Conservation (phyloP, 2,888 invertebrate species). For the Plagodis dolabraria region DNA sequence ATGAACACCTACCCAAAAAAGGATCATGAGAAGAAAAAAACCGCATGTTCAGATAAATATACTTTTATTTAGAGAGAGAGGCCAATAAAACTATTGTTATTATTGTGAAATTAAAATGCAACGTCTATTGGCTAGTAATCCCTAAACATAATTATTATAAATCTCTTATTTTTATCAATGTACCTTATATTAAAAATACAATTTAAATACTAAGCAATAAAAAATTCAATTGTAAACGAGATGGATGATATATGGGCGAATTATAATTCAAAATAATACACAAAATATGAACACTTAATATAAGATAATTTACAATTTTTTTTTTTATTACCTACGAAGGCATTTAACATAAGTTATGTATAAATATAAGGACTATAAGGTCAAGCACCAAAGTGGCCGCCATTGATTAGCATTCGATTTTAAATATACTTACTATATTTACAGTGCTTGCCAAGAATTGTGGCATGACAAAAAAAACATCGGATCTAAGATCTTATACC, state of each 20-base stretch:
- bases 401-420: conserved; percentile 53
- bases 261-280: conserved; percentile 46
- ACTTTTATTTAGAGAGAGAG: conserved; percentile 81
- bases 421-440: conserved; percentile 37
- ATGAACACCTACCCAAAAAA: no score
- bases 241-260: conserved; percentile 66
- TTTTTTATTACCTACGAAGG: conserved; percentile 13
- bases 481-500: background rate
- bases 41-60: conserved; percentile 65
- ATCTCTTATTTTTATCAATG: conserved; percentile 62
- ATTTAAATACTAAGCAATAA: conserved; percentile 65
- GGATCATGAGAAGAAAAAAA: no score
- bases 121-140: conserved; percentile 59
- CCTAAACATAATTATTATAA: conserved; percentile 49
- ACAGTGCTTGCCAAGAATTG: conserved; percentile 22
- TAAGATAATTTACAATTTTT: conserved; percentile 27
- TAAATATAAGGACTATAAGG: conserved; percentile 29
- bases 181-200: conserved; percentile 66
- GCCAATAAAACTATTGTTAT: conserved; percentile 74
- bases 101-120: conserved; percentile 61
- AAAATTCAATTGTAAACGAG: conserved; percentile 69
- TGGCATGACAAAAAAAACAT: background rate
- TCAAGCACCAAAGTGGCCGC: conserved; percentile 72
- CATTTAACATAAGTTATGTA: conserved; percentile 18
- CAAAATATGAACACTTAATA: conserved; percentile 27